These are phyloP conservation scores for Holothuria leucospilota DNA, from an alignment of 53 echinoderm and acorn worm species.

Conservation along the genomic window DNA sequence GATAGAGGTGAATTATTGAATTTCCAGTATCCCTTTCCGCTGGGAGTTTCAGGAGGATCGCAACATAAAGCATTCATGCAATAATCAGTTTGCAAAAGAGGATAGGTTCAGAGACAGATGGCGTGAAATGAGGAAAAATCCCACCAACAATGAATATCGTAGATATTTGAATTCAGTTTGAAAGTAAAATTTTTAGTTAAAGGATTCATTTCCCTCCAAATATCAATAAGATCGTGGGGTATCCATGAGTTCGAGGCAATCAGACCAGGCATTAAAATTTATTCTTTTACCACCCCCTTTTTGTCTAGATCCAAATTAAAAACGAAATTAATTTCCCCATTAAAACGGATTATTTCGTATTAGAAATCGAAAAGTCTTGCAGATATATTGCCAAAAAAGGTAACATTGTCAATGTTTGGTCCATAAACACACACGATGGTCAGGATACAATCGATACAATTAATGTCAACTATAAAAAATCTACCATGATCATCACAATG, in stretches of 20 bases:
- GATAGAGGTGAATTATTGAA: no score
- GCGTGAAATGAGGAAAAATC: conserved; percentile 54
- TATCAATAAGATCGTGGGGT: conserved; percentile 40
- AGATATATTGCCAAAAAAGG: conserved; percentile 2
- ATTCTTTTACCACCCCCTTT: conserved; percentile 14
- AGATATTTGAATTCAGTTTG: conserved; percentile 44
- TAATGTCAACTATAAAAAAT: neutral
- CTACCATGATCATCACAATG: neutral
- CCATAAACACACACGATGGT: conserved; percentile 50
- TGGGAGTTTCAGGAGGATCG: neutral
- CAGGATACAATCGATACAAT: neutral
- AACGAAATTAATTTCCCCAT: conserved; percentile 34
- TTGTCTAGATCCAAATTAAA: conserved; percentile 31
- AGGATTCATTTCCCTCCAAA: conserved; percentile 56
- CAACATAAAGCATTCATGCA: conserved; percentile 12
- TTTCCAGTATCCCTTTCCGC: neutral
- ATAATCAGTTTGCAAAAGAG: conserved; percentile 52
- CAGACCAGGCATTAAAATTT: conserved; percentile 36
- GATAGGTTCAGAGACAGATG: conserved; percentile 14
- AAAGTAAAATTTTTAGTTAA: conserved; percentile 20
- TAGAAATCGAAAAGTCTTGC: neutral
- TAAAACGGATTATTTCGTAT: conserved; percentile 2
- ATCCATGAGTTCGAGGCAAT: neutral
- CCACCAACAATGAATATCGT: conserved; percentile 48
- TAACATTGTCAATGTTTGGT: conserved; percentile 28